A percentile compares a stretch with the other conserved stretches of the same genome.
Evolutionary conservation across 2,888 invertebrate genomes (phyloP).

Genomic region (Pteria penguin): DNA sequence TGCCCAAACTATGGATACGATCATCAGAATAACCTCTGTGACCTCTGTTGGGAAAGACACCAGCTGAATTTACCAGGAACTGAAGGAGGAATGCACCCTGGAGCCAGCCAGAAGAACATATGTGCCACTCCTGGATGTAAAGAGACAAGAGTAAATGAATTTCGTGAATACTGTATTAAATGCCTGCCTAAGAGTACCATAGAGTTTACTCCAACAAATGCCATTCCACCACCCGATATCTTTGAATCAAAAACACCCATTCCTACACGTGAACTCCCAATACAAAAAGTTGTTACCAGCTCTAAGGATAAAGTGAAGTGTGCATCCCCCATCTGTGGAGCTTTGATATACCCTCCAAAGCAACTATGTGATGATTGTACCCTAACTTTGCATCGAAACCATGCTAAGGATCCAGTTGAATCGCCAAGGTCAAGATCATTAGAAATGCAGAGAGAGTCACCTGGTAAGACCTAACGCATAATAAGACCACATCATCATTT

Average conservation of each 20-base stretch:
- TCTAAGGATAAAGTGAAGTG: constrained; percentile 60
- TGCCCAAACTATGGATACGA: constrained; percentile 43
- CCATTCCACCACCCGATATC: constrained; percentile 2
- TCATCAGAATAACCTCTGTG: constrained; percentile 48
- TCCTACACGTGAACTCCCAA: constrained; percentile 8
- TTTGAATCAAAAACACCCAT: constrained; percentile 21
- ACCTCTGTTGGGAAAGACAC: constrained; percentile 36
- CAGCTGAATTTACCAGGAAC: not conserved
- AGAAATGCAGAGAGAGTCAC: constrained; percentile 20
- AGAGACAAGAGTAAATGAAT: constrained; percentile 37
- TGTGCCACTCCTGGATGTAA: constrained; percentile 58
- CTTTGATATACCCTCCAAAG: constrained; percentile 57
- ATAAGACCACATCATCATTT: too few species aligned
- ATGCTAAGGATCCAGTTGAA: constrained; percentile 32
- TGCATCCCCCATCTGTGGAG: constrained; percentile 57
- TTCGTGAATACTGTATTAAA: not conserved
- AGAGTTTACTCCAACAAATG: not conserved
- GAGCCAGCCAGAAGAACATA: constrained; percentile 41
- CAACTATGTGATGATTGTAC: constrained; percentile 62
- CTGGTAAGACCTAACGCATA: constrained; percentile 36
- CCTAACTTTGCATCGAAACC: constrained; percentile 47
- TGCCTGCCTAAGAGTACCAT: not conserved
- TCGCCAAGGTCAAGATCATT: constrained; percentile 30
- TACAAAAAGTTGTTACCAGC: constrained; percentile 49
- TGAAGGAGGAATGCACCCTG: not conserved